phyloP scores from a whole-genome alignment of 2,113 vertebrate genomes.

The Ceyx margarethae region DNA sequence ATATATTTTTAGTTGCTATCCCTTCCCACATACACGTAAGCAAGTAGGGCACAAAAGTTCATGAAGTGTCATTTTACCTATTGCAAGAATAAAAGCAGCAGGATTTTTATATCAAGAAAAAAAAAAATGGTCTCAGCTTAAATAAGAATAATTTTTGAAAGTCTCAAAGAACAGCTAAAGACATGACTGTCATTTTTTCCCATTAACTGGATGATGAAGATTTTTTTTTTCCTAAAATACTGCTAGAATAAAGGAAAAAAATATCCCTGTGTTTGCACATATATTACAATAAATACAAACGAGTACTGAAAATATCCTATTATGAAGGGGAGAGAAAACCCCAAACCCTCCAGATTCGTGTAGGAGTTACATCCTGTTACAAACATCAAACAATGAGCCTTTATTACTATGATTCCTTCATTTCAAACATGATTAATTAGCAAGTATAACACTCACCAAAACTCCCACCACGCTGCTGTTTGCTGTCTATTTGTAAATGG shows the following conservation, averaged over 20 bases:
- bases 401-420: slow-evolving; percentile 74
- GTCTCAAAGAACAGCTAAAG: background rate
- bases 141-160: background rate
- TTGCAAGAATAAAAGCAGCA: background rate
- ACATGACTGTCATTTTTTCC: background rate
- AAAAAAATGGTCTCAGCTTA: background rate
- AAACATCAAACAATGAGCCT: slow-evolving; percentile 75
- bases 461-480: slow-evolving; percentile 66
- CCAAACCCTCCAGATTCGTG: slow-evolving; percentile 55
- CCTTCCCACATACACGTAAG: background rate
- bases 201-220: background rate
- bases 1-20: background rate
- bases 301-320: slow-evolving; percentile 23
- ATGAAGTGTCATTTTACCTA: slow-evolving; percentile 20
- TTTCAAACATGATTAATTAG: slow-evolving; percentile 75
- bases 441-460: slow-evolving; percentile 73
- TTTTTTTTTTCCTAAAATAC: background rate
- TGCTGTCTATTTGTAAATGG: slow-evolving; percentile 61
- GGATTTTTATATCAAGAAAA: background rate
- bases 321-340: slow-evolving; percentile 7
- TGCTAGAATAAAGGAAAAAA: background rate
- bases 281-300: slow-evolving; percentile 16
- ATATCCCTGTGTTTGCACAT: background rate
- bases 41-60: slow-evolving; percentile 45
- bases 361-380: slow-evolving; percentile 72